These are phyloP conservation scores for Semotilus atromaculatus DNA, from an alignment of 2,797 vertebrate genomes.

Conservation along the genomic window DNA sequence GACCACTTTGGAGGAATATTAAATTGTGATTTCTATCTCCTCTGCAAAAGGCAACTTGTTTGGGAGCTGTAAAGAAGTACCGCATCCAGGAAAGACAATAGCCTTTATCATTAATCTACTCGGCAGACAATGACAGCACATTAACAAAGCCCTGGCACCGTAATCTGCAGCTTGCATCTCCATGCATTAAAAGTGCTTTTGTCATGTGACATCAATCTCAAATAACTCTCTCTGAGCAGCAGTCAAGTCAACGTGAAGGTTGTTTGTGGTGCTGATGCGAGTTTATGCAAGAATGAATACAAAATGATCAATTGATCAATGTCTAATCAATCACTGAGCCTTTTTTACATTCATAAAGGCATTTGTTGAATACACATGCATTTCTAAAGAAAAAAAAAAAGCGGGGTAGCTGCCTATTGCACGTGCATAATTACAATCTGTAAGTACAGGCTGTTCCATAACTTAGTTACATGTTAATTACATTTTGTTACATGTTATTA, in stretches of 20 bases:
- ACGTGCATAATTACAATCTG: too few species aligned
- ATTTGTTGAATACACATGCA: neutral
- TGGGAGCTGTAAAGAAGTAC: slow-evolving; percentile 13
- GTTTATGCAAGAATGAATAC: neutral
- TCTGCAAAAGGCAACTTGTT: slow-evolving; percentile 37
- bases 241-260: neutral
- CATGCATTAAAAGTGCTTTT: slow-evolving; percentile 26
- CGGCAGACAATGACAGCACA: slow-evolving; percentile 7
- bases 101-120: slow-evolving; percentile 42
- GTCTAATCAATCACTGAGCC: neutral
- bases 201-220: slow-evolving; percentile 27
- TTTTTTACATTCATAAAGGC: neutral
- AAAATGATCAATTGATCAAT: neutral
- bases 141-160: slow-evolving; percentile 9
- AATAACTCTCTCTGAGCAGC: slow-evolving; percentile 31
- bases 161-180: slow-evolving; percentile 37
- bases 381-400: neutral
- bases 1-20: slow-evolving; percentile 55
- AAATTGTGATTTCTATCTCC: slow-evolving; percentile 45
- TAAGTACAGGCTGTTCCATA: too few species aligned
- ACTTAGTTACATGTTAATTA: too few species aligned
- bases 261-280: slow-evolving; percentile 10
- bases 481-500: too few species aligned
- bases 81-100: slow-evolving; percentile 44
- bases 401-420: too few species aligned